Evolutionary conservation across 1,140 invertebrate species (phyloP).

Genomic region (Contarinia nasturtii): DNA sequence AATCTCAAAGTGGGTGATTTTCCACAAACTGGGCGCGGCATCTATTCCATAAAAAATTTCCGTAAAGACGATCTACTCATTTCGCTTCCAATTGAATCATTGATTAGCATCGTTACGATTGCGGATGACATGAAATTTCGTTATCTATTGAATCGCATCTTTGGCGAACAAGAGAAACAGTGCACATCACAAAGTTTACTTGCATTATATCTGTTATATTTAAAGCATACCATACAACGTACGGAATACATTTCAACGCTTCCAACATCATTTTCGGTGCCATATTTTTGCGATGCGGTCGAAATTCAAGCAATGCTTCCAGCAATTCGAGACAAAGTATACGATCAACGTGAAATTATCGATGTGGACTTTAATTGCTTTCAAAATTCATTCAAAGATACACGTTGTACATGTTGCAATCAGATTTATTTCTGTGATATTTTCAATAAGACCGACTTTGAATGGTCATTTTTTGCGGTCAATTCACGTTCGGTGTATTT

Average conservation of each 20-base stretch:
- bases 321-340: conserved; percentile 15
- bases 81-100: conserved; percentile 10
- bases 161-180: conserved; percentile 13
- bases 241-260: conserved; percentile 37
- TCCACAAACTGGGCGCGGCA: neutral
- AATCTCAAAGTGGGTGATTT: neutral
- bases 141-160: conserved; percentile 8
- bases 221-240: conserved; percentile 23
- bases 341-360: conserved; percentile 20
- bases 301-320: conserved; percentile 23
- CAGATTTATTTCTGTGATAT: conserved; percentile 16
- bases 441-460: conserved; percentile 25
- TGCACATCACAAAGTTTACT: conserved; percentile 31
- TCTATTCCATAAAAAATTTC: neutral
- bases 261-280: conserved; percentile 29
- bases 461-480: conserved; percentile 47
- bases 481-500: conserved; percentile 53
- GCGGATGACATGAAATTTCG: conserved; percentile 14
- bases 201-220: conserved; percentile 37
- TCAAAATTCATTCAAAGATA: conserved; percentile 11
- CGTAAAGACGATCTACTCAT: conserved; percentile 10
- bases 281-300: conserved; percentile 27
- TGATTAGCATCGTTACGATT: conserved; percentile 15
- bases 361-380: conserved; percentile 10
- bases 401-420: conserved; percentile 17